Base-by-base conservation (phyloP, 2,888 invertebrate species). In the Colostygia pectinataria region DNA sequence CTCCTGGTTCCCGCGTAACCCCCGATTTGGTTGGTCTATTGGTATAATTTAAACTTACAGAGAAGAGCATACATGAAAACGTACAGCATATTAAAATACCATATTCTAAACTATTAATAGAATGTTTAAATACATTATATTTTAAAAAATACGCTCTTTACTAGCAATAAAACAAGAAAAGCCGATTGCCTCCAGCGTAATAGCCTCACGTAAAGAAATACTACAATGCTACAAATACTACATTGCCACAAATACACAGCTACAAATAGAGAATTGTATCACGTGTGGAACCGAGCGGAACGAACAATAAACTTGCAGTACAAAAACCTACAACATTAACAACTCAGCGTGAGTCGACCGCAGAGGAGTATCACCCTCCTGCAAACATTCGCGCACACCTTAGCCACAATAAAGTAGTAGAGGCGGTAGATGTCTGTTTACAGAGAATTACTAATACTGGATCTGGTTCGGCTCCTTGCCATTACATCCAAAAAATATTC, bases 271-370 rank as follows among this genome's bases (percentile, higher is more conserved):
- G 50, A 61, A 61, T 52, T 50, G 41, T 56, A 65, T 61, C 63
- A 56, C 53, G 51, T 54, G 58, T 61, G 54, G 50, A 63, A 59
- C 52, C 53, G 48, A 56, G 62, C 55, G 49, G 59, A 62, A 57
- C 52, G 52, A 52, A 63, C 64, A 71, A 66, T 66, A 67, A 66
- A 55, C 57, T 48, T 56, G 59, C 53, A 48, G 54, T 56, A 58
- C 67, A 71, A 73, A 73, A 74, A 68, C 65, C 64, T 58, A 56
- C 47, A 61, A 64, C 69, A 69, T 76, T 73, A 72, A 74, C 70
- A 68, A 71, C 66, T 66, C 59, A 62, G 64, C 60, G 48, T 52
- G 57, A 65, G 67, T 70, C 65, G 67, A 68, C 71, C 66, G 56
- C 61, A 59, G 56, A 62, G 61, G 61, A 66, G 65, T 27, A 25